phyloP scores from a whole-genome alignment of 2,888 invertebrate genomes.

The Drosophila prolongata region DNA sequence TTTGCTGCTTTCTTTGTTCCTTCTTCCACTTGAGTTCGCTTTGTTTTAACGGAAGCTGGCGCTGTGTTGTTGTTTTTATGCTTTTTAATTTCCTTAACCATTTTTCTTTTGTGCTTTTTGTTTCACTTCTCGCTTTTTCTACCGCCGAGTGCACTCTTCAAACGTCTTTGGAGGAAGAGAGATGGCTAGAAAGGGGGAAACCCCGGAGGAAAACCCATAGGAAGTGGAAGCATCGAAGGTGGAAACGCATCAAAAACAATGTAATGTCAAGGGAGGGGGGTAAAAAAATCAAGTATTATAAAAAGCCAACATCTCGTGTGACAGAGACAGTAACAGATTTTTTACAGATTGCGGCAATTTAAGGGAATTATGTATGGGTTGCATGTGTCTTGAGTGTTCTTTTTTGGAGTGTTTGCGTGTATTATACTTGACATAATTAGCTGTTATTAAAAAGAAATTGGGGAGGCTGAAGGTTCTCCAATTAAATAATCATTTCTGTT shows the following conservation, averaged over 20 bases:
- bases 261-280: conserved; percentile 16
- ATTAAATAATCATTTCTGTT: conserved; percentile 72
- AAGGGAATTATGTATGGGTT: conserved; percentile 44
- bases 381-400: conserved; percentile 35
- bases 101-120: conserved; percentile 78
- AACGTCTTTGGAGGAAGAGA: conserved; percentile 56
- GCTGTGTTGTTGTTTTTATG: conserved; percentile 73
- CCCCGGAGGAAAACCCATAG: conserved; percentile 13
- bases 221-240: conserved; percentile 21
- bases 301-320: conserved; percentile 62
- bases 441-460: conserved; percentile 77
- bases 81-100: conserved; percentile 79
- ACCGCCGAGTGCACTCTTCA: conserved; percentile 69
- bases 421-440: conserved; percentile 75
- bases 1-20: conserved; percentile 40
- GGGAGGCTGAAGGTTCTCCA: conserved; percentile 54
- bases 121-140: conserved; percentile 39
- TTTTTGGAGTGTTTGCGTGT: conserved; percentile 51
- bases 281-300: conserved; percentile 14
- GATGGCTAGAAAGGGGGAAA: neutral
- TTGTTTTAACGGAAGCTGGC: conserved; percentile 80
- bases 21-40: conserved; percentile 45
- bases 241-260: conserved; percentile 48
- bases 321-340: conserved; percentile 49
- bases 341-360: conserved; percentile 66